phyloP scores from a whole-genome alignment of 1,140 invertebrate genomes.

The Lycorma delicatula region DNA sequence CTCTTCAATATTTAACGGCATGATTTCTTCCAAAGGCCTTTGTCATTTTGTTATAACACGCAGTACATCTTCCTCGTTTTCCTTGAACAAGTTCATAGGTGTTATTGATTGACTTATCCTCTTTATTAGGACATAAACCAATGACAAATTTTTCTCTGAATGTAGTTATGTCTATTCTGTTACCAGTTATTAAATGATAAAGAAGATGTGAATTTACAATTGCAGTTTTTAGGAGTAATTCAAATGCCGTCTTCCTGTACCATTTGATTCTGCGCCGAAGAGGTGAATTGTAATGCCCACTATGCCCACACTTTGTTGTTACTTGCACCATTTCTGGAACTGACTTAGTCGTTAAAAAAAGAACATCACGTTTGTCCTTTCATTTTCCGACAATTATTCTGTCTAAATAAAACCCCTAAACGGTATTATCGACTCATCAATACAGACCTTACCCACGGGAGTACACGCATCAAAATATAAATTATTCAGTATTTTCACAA shows the following conservation, averaged over 20 bases:
- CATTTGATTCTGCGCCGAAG: too few species aligned
- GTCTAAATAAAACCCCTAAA: background rate
- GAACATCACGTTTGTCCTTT: background rate
- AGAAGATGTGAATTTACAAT: background rate
- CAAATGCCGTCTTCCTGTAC: background rate
- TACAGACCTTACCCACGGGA: background rate
- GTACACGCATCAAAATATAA: background rate
- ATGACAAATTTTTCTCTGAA: background rate
- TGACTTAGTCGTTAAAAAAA: background rate
- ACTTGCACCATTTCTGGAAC: background rate
- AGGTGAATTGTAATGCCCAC: too few species aligned
- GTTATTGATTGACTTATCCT: too few species aligned
- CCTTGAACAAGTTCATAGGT: background rate
- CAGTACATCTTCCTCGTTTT: background rate
- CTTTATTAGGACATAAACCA: background rate
- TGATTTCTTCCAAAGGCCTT: background rate
- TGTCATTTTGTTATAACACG: background rate
- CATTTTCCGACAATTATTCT: background rate
- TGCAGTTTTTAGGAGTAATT: background rate
- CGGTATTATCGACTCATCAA: background rate
- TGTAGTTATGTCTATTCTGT: background rate
- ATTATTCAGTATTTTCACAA: conserved; percentile 7
- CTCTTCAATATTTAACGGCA: background rate
- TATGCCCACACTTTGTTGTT: too few species aligned
- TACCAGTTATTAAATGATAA: background rate